Conservation (phyloP, 2,113 vertebrate species). For the Thunnus thynnus region DNA sequence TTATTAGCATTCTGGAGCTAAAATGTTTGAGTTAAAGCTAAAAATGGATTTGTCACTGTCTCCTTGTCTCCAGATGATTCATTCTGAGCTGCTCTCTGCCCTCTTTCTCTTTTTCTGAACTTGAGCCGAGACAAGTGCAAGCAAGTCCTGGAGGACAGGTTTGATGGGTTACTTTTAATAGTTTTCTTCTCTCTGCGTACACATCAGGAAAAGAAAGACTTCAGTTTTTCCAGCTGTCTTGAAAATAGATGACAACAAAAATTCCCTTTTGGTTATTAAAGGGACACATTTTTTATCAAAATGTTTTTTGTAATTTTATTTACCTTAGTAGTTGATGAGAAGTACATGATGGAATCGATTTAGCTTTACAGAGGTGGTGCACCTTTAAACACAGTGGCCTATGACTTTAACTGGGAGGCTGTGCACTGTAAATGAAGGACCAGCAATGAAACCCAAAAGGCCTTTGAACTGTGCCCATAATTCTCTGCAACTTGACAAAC, state of each 20-base stretch:
- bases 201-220: background rate
- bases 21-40: constrained; percentile 78
- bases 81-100: constrained; percentile 61
- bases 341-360: background rate
- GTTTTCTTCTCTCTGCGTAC: constrained; percentile 66
- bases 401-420: constrained; percentile 27
- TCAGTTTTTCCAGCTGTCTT: constrained; percentile 27
- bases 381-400: constrained; percentile 32
- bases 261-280: background rate
- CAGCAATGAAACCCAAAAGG: background rate
- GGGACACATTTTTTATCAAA: background rate
- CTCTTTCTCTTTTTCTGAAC: constrained; percentile 63
- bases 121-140: constrained; percentile 76
- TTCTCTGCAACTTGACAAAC: constrained; percentile 40
- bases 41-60: constrained; percentile 83
- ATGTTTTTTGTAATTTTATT: background rate
- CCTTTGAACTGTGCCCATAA: constrained; percentile 43
- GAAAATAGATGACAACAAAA: constrained; percentile 17
- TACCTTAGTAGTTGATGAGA: too few species aligned
- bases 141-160: constrained; percentile 73
- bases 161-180: constrained; percentile 80
- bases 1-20: constrained; percentile 80
- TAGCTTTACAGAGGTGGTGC: constrained; percentile 13
- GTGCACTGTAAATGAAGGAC: constrained; percentile 7
- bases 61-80: constrained; percentile 77